Conservation (phyloP, 2,797 vertebrate genomes). For the Tauraco hartlaubi region DNA sequence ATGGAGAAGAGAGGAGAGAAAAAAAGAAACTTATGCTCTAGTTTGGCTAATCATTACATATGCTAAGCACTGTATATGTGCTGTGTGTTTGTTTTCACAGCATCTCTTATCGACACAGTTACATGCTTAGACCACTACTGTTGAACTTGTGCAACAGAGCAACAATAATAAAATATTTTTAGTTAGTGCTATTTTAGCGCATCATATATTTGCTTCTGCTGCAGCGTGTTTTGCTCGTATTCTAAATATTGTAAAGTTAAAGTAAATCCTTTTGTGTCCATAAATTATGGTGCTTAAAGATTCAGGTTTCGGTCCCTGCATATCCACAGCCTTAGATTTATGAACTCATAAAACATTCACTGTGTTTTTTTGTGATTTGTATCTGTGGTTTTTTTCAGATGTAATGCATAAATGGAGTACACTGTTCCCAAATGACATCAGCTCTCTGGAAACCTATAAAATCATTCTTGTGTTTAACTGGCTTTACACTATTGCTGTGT, state of each 20-base stretch:
- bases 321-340: slow-evolving; percentile 63
- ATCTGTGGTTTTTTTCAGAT: slow-evolving; percentile 50
- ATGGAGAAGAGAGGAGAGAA: background rate
- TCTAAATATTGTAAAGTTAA: slow-evolving; percentile 52
- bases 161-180: background rate
- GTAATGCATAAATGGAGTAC: slow-evolving; percentile 40
- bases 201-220: slow-evolving; percentile 25
- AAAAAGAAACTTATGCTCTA: background rate
- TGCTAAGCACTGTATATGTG: background rate
- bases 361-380: slow-evolving; percentile 72
- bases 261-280: slow-evolving; percentile 36
- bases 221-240: slow-evolving; percentile 8
- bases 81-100: background rate
- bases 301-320: slow-evolving; percentile 11
- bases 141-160: background rate
- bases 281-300: slow-evolving; percentile 53
- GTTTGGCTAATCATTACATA: too few species aligned
- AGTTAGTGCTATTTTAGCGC: background rate
- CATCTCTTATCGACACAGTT: background rate
- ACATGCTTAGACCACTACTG: background rate
- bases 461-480: slow-evolving; percentile 59
- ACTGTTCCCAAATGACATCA: slow-evolving; percentile 42
- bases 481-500: slow-evolving; percentile 31
- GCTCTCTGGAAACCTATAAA: slow-evolving; percentile 64
- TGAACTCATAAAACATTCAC: slow-evolving; percentile 52